phyloP scores from a whole-genome alignment of 2,888 invertebrate species.

The Pseudanteris insignis region DNA sequence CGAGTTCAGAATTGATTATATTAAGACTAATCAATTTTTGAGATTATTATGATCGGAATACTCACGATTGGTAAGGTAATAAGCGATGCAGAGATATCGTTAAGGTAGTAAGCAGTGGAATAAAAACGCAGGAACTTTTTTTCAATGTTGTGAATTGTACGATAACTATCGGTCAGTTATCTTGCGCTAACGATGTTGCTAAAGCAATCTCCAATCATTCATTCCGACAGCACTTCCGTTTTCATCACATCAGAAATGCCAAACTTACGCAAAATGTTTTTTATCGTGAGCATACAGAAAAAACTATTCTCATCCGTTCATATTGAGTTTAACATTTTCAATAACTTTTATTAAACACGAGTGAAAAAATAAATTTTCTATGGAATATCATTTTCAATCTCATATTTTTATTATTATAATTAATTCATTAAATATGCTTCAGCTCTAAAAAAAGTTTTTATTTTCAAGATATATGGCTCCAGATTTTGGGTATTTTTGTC shows the following conservation, averaged over 20 bases:
- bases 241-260: constrained; percentile 26
- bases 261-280: constrained; percentile 21
- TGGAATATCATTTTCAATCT: too few relatives aligned
- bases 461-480: too few relatives aligned
- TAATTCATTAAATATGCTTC: too few relatives aligned
- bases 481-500: too few relatives aligned
- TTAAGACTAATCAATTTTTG: too few relatives aligned
- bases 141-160: constrained; percentile 56
- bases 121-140: constrained; percentile 47
- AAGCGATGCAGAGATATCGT: constrained; percentile 27
- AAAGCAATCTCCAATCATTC: constrained; percentile 38
- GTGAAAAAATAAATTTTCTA: too few relatives aligned
- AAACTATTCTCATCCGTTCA: too few relatives aligned
- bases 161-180: constrained; percentile 60
- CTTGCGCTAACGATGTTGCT: constrained; percentile 57
- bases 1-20: too few relatives aligned
- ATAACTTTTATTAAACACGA: too few relatives aligned
- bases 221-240: constrained; percentile 41
- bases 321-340: too few relatives aligned
- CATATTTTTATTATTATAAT: too few relatives aligned
- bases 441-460: too few relatives aligned
- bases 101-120: constrained; percentile 14
- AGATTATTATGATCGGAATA: constrained; percentile 15
- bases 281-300: constrained; percentile 24
- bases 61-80: constrained; percentile 2